Conservation (phyloP, 2,797 vertebrate genomes). For the Aldrovandia affinis region DNA sequence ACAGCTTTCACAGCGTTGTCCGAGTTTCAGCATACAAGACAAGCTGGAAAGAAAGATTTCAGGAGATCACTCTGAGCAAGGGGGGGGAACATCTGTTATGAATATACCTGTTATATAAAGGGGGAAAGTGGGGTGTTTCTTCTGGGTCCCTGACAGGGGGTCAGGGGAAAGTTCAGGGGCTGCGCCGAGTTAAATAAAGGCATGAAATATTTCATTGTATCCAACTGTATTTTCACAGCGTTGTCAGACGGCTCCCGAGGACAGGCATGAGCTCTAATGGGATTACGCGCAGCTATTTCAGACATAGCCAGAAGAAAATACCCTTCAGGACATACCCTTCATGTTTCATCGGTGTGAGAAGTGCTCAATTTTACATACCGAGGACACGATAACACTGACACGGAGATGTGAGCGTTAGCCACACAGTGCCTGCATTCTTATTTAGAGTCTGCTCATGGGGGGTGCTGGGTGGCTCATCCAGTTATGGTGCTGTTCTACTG, state of each 20-base stretch:
- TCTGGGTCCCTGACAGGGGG: neutral
- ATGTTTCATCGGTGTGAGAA: neutral
- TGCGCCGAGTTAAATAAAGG: neutral
- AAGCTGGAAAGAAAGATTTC: neutral
- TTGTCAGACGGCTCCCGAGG: neutral
- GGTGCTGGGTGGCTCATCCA: no score
- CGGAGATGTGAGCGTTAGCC: neutral
- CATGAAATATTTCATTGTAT: neutral
- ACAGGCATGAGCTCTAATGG: neutral
- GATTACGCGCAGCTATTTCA: neutral
- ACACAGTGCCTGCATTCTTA: neutral
- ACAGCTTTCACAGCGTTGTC: neutral
- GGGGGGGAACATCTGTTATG: neutral
- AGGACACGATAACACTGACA: neutral
- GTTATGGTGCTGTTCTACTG: no score
- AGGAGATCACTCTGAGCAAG: neutral
- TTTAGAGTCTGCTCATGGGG: neutral
- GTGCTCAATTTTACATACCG: neutral
- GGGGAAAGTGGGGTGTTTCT: neutral
- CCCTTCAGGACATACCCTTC: no score
- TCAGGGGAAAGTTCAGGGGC: constrained; percentile 5
- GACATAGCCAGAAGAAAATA: neutral
- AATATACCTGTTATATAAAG: constrained; percentile 8
- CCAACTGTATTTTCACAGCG: neutral
- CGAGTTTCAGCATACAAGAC: neutral